phyloP scores from a whole-genome alignment of 1,140 invertebrate species.

The Dinoponera quadriceps region DNA sequence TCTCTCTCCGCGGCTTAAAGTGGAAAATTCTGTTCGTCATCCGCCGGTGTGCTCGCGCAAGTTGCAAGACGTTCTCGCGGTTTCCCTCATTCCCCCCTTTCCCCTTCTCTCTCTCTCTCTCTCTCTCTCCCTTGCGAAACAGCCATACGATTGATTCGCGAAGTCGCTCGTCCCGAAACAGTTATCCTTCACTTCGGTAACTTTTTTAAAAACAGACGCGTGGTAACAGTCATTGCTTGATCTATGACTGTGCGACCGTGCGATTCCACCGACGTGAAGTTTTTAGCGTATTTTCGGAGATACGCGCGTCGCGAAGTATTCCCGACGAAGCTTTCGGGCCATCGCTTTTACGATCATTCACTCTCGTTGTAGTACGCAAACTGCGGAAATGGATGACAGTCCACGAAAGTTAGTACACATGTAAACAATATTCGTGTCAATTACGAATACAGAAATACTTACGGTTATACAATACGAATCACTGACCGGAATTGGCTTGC shows the following conservation, averaged over 20 bases:
- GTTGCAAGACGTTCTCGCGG: constrained; percentile 18
- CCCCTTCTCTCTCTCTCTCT: not conserved
- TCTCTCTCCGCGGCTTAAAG: constrained; percentile 12
- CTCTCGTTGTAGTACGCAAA: not conserved
- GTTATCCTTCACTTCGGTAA: constrained; percentile 4
- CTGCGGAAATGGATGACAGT: not conserved
- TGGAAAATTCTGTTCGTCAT: constrained; percentile 58
- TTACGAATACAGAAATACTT: no score
- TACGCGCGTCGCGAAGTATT: constrained; percentile 29
- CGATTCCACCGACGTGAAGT: not conserved
- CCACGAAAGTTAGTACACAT: no score
- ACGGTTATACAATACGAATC: no score
- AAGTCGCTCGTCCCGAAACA: constrained; percentile 28
- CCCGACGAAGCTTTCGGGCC: constrained; percentile 12
- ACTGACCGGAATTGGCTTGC: no score
- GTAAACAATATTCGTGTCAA: no score
- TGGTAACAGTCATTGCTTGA: constrained; percentile 21
- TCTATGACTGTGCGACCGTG: not conserved
- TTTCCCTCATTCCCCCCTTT: not conserved
- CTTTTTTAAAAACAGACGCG: constrained; percentile 47
- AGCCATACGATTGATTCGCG: constrained; percentile 22
- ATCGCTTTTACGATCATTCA: not conserved
- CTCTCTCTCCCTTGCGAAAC: not conserved
- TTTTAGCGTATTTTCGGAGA: constrained; percentile 41
- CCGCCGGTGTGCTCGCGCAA: constrained; percentile 27